phyloP scores from a whole-genome alignment of 2,113 vertebrate genomes.

The Rhinolophus ferrumequinum region DNA sequence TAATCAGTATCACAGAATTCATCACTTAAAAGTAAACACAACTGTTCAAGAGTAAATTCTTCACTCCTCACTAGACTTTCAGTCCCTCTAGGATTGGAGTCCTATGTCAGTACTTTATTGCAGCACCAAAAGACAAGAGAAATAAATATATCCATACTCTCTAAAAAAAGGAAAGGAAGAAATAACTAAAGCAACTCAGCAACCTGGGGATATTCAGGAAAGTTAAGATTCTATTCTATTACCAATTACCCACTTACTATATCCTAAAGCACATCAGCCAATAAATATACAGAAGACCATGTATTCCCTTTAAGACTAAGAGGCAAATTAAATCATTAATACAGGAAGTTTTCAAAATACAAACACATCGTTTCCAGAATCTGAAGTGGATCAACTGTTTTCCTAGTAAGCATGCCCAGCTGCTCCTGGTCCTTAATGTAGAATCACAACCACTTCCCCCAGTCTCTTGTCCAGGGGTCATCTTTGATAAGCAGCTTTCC shows the following conservation, averaged over 20 bases:
- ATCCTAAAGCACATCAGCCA: background rate
- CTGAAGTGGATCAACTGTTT: background rate
- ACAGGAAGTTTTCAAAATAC: background rate
- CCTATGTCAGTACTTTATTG: background rate
- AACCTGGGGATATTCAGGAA: background rate
- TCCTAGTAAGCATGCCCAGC: background rate
- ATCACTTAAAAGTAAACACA: conserved; percentile 20
- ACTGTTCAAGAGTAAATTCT: background rate
- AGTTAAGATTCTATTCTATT: background rate
- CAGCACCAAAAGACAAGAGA: background rate
- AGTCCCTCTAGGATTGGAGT: background rate
- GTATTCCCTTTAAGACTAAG: background rate
- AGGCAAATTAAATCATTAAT: conserved; percentile 1
- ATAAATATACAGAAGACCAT: background rate
- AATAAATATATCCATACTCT: background rate
- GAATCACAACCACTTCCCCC: background rate
- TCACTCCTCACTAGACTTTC: background rate
- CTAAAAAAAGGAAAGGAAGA: background rate
- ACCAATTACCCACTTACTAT: conserved; percentile 7
- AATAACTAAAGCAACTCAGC: background rate
- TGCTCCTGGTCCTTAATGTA: background rate
- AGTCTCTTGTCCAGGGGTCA: background rate
- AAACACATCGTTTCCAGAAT: background rate
- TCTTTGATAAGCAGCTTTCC: background rate
- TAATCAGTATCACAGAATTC: background rate